Evolutionary conservation across 2,797 vertebrate genomes (phyloP).

Genomic region (Hyperoplus immaculatus): DNA sequence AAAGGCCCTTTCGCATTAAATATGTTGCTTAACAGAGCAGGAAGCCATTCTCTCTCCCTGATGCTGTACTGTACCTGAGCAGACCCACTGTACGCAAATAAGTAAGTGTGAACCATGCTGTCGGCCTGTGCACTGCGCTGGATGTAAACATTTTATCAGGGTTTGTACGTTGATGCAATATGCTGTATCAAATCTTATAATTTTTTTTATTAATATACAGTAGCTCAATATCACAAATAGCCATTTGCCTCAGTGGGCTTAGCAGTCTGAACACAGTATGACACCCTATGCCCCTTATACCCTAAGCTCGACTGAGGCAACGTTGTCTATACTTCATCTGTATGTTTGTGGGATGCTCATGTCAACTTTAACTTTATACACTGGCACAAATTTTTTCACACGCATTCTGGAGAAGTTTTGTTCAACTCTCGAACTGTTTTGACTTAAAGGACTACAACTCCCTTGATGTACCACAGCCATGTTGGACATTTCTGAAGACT

Average conservation of each 20-base stretch:
- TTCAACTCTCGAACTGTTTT: not conserved
- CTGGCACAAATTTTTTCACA: not conserved
- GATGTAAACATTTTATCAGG: slow-evolving; percentile 19
- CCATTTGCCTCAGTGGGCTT: too few relatives aligned
- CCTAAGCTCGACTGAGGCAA: too few relatives aligned
- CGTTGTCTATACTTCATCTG: not conserved
- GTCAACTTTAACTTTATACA: slow-evolving; percentile 18
- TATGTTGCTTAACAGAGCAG: slow-evolving; percentile 80
- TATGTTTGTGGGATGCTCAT: not conserved
- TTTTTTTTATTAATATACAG: not conserved
- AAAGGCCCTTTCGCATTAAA: slow-evolving; percentile 84
- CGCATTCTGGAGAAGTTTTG: not conserved
- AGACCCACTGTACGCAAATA: slow-evolving; percentile 54
- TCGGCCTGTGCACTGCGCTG: slow-evolving; percentile 1
- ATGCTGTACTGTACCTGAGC: slow-evolving; percentile 57
- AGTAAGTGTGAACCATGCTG: slow-evolving; percentile 24
- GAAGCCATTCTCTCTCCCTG: slow-evolving; percentile 66
- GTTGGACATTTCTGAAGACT: slow-evolving; percentile 11
- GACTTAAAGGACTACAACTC: slow-evolving; percentile 35
- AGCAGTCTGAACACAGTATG: too few relatives aligned
- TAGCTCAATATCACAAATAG: not conserved
- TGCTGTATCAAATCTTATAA: not conserved
- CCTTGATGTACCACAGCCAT: slow-evolving; percentile 29
- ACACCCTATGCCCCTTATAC: too few relatives aligned
- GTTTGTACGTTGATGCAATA: not conserved